Evolutionary conservation across 2,113 vertebrate species (phyloP).

Genomic region (Melanerpes formicivorus): DNA sequence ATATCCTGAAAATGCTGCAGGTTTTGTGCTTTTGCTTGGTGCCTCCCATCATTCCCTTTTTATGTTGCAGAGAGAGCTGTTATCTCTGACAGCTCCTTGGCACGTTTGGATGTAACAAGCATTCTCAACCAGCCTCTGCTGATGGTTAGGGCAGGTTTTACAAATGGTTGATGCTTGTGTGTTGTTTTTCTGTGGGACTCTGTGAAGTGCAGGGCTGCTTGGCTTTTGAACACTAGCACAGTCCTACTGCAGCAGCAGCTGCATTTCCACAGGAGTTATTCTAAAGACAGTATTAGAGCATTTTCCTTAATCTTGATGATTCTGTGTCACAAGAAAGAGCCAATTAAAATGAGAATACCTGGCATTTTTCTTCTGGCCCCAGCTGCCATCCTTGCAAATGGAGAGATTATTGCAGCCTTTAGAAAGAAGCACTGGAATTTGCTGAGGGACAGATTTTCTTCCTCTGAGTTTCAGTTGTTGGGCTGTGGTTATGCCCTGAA

Average conservation of each 20-base stretch:
- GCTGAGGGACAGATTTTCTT: background rate
- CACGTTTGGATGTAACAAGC: background rate
- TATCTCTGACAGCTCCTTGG: background rate
- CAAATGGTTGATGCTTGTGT: background rate
- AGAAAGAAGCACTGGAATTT: background rate
- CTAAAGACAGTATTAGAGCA: background rate
- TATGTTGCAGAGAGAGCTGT: background rate
- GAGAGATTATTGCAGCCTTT: background rate
- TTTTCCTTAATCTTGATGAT: background rate
- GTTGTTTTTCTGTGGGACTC: background rate
- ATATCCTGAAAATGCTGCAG: background rate
- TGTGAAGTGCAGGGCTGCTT: background rate
- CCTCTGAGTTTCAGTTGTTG: background rate
- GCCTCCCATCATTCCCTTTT: background rate
- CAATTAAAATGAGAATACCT: background rate
- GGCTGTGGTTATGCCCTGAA: background rate
- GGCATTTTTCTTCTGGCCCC: background rate
- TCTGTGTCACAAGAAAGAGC: background rate
- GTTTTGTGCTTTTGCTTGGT: background rate
- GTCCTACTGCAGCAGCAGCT: background rate
- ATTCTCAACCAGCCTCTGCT: background rate
- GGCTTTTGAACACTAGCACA: background rate
- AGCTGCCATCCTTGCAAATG: background rate
- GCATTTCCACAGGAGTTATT: background rate
- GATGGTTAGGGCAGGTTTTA: background rate